Percentiles rank a stretch among this genome's conserved stretches.
Conservation (phyloP, 2,888 invertebrate genomes). For the Thera obeliscata region DNA sequence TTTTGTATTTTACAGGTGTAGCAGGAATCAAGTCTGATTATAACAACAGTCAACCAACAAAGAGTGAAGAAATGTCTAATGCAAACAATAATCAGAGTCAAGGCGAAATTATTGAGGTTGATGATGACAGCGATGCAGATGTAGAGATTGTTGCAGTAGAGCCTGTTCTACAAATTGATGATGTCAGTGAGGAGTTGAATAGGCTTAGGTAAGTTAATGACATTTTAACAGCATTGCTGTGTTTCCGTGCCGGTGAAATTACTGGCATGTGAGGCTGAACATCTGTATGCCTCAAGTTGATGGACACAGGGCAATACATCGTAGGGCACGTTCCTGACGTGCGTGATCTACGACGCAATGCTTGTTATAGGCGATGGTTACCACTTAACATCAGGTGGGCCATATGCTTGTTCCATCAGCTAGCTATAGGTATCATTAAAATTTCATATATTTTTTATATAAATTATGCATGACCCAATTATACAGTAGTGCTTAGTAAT, state of each 20-base stretch:
- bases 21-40: constrained; percentile 67
- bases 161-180: constrained; percentile 39
- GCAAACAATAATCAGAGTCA: constrained; percentile 32
- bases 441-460: neutral
- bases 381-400: too few species aligned
- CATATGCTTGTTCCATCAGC: too few species aligned
- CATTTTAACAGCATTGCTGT: neutral
- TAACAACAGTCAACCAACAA: constrained; percentile 44
- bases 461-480: neutral
- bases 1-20: constrained; percentile 54
- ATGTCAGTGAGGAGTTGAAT: constrained; percentile 39
- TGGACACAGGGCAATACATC: too few species aligned
- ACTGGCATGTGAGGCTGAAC: too few species aligned
- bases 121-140: constrained; percentile 45
- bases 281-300: too few species aligned
- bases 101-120: constrained; percentile 43
- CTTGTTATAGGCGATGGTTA: too few species aligned
- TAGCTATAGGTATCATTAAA: neutral
- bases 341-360: too few species aligned
- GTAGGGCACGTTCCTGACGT: too few species aligned
- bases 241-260: too few species aligned
- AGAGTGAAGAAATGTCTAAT: constrained; percentile 42
- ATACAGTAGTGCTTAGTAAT: too few species aligned
- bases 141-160: constrained; percentile 34
- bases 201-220: constrained; percentile 35